phyloP scores from a whole-genome alignment of 2,888 invertebrate species.

The Coleophora flavipennella region DNA sequence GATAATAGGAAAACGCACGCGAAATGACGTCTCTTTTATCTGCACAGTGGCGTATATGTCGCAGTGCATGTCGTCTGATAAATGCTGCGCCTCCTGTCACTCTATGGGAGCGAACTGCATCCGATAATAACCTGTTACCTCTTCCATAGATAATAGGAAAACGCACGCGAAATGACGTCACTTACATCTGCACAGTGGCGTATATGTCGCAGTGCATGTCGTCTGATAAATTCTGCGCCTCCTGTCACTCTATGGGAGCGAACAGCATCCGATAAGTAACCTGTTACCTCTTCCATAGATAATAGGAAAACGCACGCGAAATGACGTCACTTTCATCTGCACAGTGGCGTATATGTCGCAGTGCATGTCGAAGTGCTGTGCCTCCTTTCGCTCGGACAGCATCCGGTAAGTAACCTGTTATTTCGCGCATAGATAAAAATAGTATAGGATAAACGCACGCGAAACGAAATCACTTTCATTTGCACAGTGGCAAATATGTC shows the following conservation, averaged over 20 bases:
- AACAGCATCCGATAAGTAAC: conserved; percentile 68
- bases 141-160: no score
- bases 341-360: conserved; percentile 93
- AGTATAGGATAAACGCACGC: no score
- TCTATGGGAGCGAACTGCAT: conserved; percentile 86
- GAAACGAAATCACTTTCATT: conserved; percentile 81
- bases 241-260: conserved; percentile 88
- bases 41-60: conserved; percentile 94
- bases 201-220: conserved; percentile 93
- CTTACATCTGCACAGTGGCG: conserved; percentile 93
- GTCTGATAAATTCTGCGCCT: conserved; percentile 86
- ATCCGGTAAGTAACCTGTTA: conserved; percentile 44
- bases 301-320: no score
- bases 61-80: conserved; percentile 89
- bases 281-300: no score
- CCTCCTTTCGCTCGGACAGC: conserved; percentile 83
- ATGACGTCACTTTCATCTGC: conserved; percentile 85
- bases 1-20: no score
- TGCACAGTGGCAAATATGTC: conserved; percentile 94
- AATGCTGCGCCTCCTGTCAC: conserved; percentile 86
- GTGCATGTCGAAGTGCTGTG: conserved; percentile 91
- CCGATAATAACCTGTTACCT: no score
- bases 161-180: no score
- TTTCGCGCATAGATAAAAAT: no score
- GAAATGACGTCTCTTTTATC: no score